Conservation (phyloP, 1,140 invertebrate species). For the Trichoplusia ni region DNA sequence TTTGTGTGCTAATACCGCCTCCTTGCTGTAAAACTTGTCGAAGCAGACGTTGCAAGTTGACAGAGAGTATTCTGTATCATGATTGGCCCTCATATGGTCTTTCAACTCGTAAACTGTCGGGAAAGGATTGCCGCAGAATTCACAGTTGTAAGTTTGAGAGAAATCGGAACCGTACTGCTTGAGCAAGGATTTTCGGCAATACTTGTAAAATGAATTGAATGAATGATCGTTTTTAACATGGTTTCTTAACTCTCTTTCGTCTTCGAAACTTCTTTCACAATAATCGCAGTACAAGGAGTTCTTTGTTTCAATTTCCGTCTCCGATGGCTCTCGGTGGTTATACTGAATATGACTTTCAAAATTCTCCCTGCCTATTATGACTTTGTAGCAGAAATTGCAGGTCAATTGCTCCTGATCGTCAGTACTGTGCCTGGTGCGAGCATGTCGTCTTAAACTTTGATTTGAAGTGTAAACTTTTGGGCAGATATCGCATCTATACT, state of each 20-base stretch:
- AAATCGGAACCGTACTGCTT: constrained; percentile 31
- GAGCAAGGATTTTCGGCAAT: constrained; percentile 54
- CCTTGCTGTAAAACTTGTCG: constrained; percentile 59
- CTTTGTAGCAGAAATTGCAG: constrained; percentile 45
- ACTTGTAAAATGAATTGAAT: constrained; percentile 63
- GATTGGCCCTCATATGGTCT: constrained; percentile 52
- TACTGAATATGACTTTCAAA: constrained; percentile 39
- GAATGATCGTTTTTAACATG: constrained; percentile 60
- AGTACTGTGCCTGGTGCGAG: constrained; percentile 36
- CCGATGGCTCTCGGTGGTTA: constrained; percentile 34
- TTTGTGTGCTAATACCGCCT: constrained; percentile 53
- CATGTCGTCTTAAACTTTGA: constrained; percentile 60
- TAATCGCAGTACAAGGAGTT: constrained; percentile 39
- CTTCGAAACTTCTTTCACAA: constrained; percentile 45
- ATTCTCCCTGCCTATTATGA: constrained; percentile 43
- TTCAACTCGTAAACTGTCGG: constrained; percentile 53
- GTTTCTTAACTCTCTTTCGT: constrained; percentile 49
- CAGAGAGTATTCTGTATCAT: constrained; percentile 53
- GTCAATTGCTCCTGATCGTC: constrained; percentile 32
- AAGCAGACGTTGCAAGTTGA: constrained; percentile 70
- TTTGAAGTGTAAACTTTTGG: constrained; percentile 65
- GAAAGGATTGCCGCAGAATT: constrained; percentile 50
- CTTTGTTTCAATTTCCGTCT: constrained; percentile 5
- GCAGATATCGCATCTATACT: constrained; percentile 56
- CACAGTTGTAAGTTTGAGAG: constrained; percentile 46